Base-by-base conservation (phyloP, 2,797 vertebrate genomes). In the Propithecus deckenii region DNA sequence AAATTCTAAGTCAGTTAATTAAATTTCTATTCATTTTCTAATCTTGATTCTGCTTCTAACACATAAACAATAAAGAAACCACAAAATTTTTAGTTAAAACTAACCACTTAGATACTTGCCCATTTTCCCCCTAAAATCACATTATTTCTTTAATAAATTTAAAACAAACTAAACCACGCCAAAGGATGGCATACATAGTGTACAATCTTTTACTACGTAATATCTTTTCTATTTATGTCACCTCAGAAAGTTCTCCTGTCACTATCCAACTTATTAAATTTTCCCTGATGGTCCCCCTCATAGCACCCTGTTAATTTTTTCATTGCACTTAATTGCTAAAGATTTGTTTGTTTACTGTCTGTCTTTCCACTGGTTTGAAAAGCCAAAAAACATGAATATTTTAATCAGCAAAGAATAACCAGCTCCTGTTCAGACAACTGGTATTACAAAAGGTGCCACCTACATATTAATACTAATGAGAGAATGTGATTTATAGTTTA, bases 1-100 rank as follows among this genome's bases (percentile, higher is more conserved):
- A 97, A 84, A 85, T 88, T 35, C 46, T 88, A 89, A 89, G 57
- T 75, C 79, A 94, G 59, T 72, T 95, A 79, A 84, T 78, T 78
- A 92, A 74, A 83, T 78, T 61, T 76, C 38, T 65, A 65, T 23
- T 85, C 50, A 75, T 89, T 93, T 91, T 91, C 84, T 67, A 50
- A 7, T 55, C 59, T 89, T 12, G 48, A 35, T 79, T 92, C 55
- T 76, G 38, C 11, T 30, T 20, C 35, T 52, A 88, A 83, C 41
- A 91, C 14, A 86, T 25, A 52, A 12, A 87, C 23, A 91, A 83
- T 79, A 65, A 92, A 80, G 52, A 94, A 91, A 94, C 15, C 23
- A 69, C 25, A 88, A 72, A 81, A 48, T 17, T 43, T 86, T 75
- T 78, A 43, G 23, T 87, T 90, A 94, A 81, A 95, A 81, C 8